Evolutionary conservation across 2,797 vertebrate species (phyloP), one percentile per base, ranked within the genome.

Genomic region (Paratrypauchen microcephalus): DNA sequence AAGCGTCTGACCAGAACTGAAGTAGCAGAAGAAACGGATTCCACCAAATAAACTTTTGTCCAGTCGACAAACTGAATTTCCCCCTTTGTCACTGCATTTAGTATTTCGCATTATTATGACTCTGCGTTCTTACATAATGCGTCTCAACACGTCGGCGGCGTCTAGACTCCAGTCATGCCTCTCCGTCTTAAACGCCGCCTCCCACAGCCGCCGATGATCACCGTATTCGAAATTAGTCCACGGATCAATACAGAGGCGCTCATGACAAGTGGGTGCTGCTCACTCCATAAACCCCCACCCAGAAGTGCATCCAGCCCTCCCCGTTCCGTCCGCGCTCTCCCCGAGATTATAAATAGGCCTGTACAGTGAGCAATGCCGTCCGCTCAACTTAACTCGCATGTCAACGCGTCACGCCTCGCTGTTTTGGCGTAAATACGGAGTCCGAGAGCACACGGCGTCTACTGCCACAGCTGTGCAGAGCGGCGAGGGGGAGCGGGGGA

Each of bases 361-460:
- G 30, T 80, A 66, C 79, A 69, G 70, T 81, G 71, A 83, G 79
- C 58, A 30, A 84, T 83, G 83, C 73, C 81, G 84, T 89, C 80
- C 79, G 79, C 86, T 88, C 85, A 85, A 84, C 80, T 88, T 84
- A 81, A 87, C 85, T 87, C 47, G 21, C 76, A 59, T 81, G 81
- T 84, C 69, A 73, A 72, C 75, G 74, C 84, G 77, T 81, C 86
- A 87, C 78, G 66, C 75, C 75, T 19, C 81, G 77, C 82, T 83
- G 83, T 86, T 79, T 80, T 80, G 24, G 18, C 71, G 77, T 26
- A 56, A 24, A 11, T 4, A 13, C 5, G 23, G 54, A 24, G 24
- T 26, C 54, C 23, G 24, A 26, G 24, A 26, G 24, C 24, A 26
- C 36, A 23, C 13, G 52, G 1, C 21, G 54, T 56, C 23, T 56